Percentiles rank a stretch among this genome's conserved stretches.
Conservation (phyloP, 2,797 vertebrate species). For the Vespertilio murinus region DNA sequence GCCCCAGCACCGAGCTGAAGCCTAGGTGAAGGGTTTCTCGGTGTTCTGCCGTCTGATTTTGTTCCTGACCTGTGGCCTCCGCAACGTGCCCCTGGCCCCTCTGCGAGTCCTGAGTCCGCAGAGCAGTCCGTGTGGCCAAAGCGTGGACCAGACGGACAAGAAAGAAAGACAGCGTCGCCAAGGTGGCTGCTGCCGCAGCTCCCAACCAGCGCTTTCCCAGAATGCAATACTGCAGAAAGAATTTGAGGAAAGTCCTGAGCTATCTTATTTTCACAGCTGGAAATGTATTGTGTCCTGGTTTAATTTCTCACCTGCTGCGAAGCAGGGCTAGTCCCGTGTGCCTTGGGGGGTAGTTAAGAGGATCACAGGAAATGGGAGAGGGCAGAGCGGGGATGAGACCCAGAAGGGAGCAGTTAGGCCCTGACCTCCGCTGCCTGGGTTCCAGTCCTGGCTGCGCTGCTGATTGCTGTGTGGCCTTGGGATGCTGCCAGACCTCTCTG, state of each 20-base stretch:
- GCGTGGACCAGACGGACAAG: background rate
- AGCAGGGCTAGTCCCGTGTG: background rate
- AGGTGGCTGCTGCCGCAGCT: background rate
- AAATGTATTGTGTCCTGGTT: background rate
- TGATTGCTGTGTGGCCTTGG: background rate
- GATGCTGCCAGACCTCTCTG: background rate
- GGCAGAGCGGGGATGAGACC: background rate
- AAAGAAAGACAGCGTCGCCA: background rate
- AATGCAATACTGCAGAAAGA: background rate
- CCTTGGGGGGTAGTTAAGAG: background rate
- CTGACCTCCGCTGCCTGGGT: background rate
- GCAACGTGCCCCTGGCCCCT: background rate
- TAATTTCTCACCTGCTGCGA: background rate
- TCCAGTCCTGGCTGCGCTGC: background rate
- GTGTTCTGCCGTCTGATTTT: background rate
- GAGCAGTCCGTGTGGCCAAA: background rate
- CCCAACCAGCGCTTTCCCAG: background rate
- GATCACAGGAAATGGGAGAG: background rate
- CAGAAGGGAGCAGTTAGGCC: background rate
- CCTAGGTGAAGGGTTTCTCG: background rate
- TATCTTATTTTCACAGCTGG: slow-evolving; percentile 34
- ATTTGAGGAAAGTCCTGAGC: background rate
- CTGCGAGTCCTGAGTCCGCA: background rate
- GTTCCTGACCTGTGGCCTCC: background rate
- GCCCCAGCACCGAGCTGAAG: background rate